These are phyloP conservation scores for Strigamia crassipes DNA, from an alignment of 2,888 invertebrate species.

Conservation along the genomic window DNA sequence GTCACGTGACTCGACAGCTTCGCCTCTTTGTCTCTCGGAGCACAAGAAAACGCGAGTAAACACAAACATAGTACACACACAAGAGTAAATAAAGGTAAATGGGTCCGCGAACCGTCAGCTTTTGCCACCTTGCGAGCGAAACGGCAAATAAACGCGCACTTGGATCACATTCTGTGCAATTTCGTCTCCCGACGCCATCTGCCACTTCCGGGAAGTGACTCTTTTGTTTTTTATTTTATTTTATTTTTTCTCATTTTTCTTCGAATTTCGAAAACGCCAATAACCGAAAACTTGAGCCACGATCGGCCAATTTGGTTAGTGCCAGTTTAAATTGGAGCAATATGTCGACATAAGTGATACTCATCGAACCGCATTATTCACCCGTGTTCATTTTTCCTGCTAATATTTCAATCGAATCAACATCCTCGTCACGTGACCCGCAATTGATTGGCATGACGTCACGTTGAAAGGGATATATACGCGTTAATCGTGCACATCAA, in stretches of 20 bases:
- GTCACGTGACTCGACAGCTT: neutral
- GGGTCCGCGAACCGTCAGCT: neutral
- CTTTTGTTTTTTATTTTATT: no score
- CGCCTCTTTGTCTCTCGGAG: neutral
- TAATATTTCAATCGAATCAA: neutral
- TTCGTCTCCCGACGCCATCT: neutral
- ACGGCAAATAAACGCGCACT: neutral
- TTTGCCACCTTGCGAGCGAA: neutral
- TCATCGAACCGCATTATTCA: neutral
- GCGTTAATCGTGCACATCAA: neutral
- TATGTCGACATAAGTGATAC: neutral
- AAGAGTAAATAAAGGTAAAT: no score
- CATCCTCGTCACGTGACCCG: slow-evolving; percentile 3
- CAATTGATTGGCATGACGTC: neutral
- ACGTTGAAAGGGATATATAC: neutral
- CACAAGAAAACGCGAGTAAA: neutral
- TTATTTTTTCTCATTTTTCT: no score
- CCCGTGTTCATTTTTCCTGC: neutral
- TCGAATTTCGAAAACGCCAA: neutral
- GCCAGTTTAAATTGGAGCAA: neutral
- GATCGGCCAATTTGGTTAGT: neutral
- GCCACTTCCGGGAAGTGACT: neutral
- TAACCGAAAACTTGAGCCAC: neutral
- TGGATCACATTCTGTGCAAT: no score
- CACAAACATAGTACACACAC: neutral